phyloP scores from a whole-genome alignment of 2,797 vertebrate genomes.

The Helostoma temminkii region DNA sequence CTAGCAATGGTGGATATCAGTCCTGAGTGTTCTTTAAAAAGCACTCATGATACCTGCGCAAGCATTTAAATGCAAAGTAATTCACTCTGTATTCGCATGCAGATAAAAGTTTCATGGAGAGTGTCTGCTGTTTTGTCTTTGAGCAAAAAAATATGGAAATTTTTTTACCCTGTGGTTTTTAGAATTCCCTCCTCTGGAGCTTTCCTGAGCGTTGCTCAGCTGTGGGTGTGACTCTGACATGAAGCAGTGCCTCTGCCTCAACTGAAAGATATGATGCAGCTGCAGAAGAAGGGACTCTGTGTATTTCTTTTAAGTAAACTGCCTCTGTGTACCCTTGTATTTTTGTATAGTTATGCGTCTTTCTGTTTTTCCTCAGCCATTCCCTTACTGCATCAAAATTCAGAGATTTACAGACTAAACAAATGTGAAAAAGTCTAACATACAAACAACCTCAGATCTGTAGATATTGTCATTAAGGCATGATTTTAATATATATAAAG shows the following conservation, averaged over 20 bases:
- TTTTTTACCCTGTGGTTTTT: constrained; percentile 53
- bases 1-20: constrained; percentile 12
- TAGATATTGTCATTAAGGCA: neutral
- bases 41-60: neutral
- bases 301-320: neutral
- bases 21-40: constrained; percentile 22
- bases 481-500: neutral
- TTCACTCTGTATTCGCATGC: constrained; percentile 26
- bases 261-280: constrained; percentile 22
- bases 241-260: constrained; percentile 18
- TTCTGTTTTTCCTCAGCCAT: neutral
- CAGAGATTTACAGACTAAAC: neutral
- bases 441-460: no score
- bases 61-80: constrained; percentile 32
- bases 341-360: neutral
- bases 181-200: constrained; percentile 48
- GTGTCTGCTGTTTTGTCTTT: constrained; percentile 31
- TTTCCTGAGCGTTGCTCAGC: constrained; percentile 47
- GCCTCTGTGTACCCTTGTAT: neutral
- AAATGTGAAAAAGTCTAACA: neutral
- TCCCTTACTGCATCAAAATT: neutral
- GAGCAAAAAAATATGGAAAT: constrained; percentile 25
- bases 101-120: constrained; percentile 27
- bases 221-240: constrained; percentile 53
- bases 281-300: constrained; percentile 8